Evolutionary conservation across 2,888 invertebrate genomes (phyloP), one percentile per base, ranked within the genome.

Genomic region (Cantharis rufa): DNA sequence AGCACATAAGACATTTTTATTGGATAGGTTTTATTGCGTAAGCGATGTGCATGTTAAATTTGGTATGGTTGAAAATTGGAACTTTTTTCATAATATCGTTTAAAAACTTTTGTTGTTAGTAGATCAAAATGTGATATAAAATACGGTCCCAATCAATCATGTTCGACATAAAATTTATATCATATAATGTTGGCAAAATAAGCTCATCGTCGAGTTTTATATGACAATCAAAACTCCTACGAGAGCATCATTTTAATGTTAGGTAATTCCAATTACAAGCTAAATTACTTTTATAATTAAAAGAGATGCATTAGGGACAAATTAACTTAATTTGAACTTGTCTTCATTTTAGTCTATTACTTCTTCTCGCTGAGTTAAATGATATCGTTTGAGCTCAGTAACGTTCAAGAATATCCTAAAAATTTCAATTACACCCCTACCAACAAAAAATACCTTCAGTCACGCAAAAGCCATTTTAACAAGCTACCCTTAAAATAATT

Each of bases 271-370:
- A 74, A 77, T 80, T 78, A 78, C 78, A 76, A 72, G 72, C 64
- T 63, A 80, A 78, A 78, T 78, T 78, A 75, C 76, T 74, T 76
- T 76, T 78, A 62, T 76, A 80, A 78, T 80, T 80, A 80, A 78
- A 80, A 76, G 63, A 74, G 76, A 72, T 78, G 75, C 76, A 76
- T 74, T 76, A 74, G 70, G 76, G 66, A 75, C 70, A 71, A 75
- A 75, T 75, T 75, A 75, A 72, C 72, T 72, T 72, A 72, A 76
- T 76, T 76, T 76, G 48, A 69, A 69, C 72, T 63, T 48, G 76
- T 76, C 76, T 72, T 76, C 76, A 72, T 76, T 69, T 76, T 69
- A 75, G 68, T 71, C 71, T 66, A 75, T 75, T 75, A 71, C 71
- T 75, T 72, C 75, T 75, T 75, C 71, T 71, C 28, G n/a, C 32